Conservation (phyloP, 2,888 invertebrate species). For the Cephonodes hylas region DNA sequence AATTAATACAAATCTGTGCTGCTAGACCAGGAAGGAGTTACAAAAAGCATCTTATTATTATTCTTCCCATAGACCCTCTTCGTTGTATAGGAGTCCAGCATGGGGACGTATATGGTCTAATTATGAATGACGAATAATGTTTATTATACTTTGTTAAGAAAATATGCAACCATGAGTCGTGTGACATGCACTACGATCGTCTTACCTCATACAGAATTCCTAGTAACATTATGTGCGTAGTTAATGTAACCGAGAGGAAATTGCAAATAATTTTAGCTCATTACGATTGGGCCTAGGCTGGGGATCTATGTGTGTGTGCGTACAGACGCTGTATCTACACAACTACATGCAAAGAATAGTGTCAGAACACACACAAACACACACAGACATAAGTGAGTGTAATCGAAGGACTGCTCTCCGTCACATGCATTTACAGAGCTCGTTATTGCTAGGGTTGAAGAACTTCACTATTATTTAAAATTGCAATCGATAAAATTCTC, state of each 20-base stretch:
- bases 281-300: constrained; percentile 44
- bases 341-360: constrained; percentile 41
- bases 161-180: too few relatives aligned
- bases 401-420: constrained; percentile 50
- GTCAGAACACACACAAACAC: constrained; percentile 50
- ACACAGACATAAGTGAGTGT: constrained; percentile 33
- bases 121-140: too few relatives aligned
- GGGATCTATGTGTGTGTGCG: constrained; percentile 29
- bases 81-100: too few relatives aligned
- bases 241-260: constrained; percentile 45
- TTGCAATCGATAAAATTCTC: not conserved
- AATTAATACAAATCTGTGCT: too few relatives aligned
- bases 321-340: constrained; percentile 39
- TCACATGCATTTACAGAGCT: constrained; percentile 39
- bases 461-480: not conserved
- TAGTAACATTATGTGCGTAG: constrained; percentile 8
- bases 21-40: too few relatives aligned
- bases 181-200: not conserved
- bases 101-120: too few relatives aligned
- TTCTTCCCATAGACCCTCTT: too few relatives aligned
- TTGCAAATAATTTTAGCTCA: constrained; percentile 57
- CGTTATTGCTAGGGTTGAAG: constrained; percentile 23
- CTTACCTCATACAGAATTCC: constrained; percentile 10
- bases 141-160: too few relatives aligned
- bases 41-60: too few relatives aligned